These are phyloP conservation scores for Manis pentadactyla DNA, from an alignment of 2,797 vertebrate species.

Conservation along the genomic window DNA sequence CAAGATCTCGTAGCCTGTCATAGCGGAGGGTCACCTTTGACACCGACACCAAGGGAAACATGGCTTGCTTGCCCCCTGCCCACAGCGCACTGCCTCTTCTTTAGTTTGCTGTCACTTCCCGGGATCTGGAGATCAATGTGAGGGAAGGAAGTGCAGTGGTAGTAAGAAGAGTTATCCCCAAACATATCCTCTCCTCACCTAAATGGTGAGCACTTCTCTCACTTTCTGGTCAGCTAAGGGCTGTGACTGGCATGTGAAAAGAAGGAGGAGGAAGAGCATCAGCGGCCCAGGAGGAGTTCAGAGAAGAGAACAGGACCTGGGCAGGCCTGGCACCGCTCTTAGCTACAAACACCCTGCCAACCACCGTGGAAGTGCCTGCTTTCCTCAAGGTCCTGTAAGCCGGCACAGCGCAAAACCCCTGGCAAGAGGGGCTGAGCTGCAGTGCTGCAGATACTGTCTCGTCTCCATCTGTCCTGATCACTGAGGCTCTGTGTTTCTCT, in stretches of 20 bases:
- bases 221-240: background rate
- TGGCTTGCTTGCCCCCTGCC: background rate
- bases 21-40: background rate
- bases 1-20: background rate
- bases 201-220: background rate
- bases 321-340: background rate
- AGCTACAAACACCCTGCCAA: background rate
- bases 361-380: background rate
- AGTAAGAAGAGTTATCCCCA: background rate
- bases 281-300: background rate
- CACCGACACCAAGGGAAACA: background rate
- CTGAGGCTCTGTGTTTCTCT: background rate
- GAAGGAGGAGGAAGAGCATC: background rate
- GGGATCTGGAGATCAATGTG: background rate
- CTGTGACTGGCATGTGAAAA: background rate
- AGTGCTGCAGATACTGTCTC: background rate
- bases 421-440: background rate
- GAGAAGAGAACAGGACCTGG: background rate
- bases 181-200: background rate
- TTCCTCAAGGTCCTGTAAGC: background rate
- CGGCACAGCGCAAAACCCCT: background rate
- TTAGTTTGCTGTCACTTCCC: background rate
- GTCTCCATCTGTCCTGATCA: background rate
- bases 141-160: background rate
- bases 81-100: background rate